A percentile compares a stretch with the other conserved stretches of the same genome.
Conservation (phyloP, 2,888 invertebrate genomes). For the Ochropleura leucogaster region DNA sequence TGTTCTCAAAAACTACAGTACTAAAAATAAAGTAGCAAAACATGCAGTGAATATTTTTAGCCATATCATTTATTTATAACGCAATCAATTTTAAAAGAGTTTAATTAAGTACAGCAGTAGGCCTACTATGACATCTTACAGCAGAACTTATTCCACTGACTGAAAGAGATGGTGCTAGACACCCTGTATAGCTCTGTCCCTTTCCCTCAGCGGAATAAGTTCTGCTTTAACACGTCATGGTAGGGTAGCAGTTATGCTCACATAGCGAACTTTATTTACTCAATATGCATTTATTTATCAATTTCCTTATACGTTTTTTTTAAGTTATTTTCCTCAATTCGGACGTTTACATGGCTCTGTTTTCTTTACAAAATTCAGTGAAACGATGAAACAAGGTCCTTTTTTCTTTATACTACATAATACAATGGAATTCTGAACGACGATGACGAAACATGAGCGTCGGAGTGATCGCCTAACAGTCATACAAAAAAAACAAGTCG, state of each 20-base stretch:
- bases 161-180: too few species aligned
- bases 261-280: not conserved
- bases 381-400: not conserved
- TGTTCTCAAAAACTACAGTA: not conserved
- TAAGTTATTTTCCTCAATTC: conserved; percentile 9
- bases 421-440: too few species aligned
- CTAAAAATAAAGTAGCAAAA: conserved; percentile 15
- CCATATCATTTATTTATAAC: not conserved
- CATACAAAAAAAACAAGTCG: too few species aligned
- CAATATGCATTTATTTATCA: not conserved
- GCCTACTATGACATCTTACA: too few species aligned
- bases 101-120: too few species aligned
- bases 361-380: not conserved
- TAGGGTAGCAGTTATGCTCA: too few species aligned
- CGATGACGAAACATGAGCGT: too few species aligned
- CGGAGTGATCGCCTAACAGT: too few species aligned
- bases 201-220: too few species aligned
- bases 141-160: too few species aligned
- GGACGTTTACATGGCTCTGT: not conserved
- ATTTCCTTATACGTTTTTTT: not conserved
- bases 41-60: not conserved
- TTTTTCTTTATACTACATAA: not conserved
- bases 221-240: too few species aligned
- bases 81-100: not conserved
- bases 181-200: too few species aligned